Evolutionary conservation across 2,113 vertebrate genomes (phyloP), one percentile per base, ranked within the genome.

Genomic region (Malurus melanocephalus): DNA sequence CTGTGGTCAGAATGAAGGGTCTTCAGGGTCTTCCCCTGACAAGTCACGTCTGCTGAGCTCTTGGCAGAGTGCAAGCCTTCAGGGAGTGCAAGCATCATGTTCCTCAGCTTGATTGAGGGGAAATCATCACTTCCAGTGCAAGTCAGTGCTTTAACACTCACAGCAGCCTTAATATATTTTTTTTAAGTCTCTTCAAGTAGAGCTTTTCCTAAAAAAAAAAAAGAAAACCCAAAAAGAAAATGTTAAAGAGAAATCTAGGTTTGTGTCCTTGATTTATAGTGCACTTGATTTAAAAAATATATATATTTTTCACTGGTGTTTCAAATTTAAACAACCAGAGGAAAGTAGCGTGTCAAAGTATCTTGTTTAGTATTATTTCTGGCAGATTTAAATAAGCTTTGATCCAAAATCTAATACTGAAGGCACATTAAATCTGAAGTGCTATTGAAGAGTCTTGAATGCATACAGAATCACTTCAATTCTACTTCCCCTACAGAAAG

Each of bases 251-350:
- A 88, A 52, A 35, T 61, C 26, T 7, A 53, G 9, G 9, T 46
- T 67, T 78, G 21, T 4, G 13, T 51, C 30, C 10, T 81, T 64
- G 35, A 48, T 9, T 16, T 5, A 52, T 3, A 55, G 16, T 6
- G 5, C 7, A 45, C 22, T 20, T n/a, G 11, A 32, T 55, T 5
- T 6, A 0, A 2, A 35, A 38, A 35, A 35, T n/a, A 1, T 57
- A 0, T 38, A 38, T 38, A 7, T 32, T 77, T 72, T 78, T 78
- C 3, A 0, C 6, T 78, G 27, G 5, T 72, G 20, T 1, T 75
- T 60, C 8, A 38, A 71, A 78, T 55, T 6, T 22, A 74, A 62
- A 27, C 5, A 71, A 28, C 4, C 3, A 49, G 22, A 79, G 19
- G 16, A 10, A 85, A 90, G 64, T 0, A 57, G 5, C 5, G 62